These are phyloP conservation scores for Megamerina dolium DNA, from an alignment of 2,888 invertebrate species.

Conservation along the genomic window DNA sequence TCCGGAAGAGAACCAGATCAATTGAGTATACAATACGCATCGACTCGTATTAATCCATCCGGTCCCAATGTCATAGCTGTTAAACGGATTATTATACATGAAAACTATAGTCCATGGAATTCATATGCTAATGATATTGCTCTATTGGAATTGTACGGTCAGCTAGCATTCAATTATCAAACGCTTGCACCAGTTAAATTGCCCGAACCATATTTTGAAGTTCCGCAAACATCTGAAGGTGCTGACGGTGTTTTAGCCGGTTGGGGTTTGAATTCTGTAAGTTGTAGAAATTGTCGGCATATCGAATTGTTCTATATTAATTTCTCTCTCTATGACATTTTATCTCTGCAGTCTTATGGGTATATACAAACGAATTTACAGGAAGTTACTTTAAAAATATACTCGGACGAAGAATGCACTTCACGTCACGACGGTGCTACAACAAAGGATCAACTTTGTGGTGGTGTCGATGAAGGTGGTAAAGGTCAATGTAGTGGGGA, in stretches of 20 bases:
- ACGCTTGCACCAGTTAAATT: conserved; percentile 33
- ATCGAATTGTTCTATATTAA: neutral
- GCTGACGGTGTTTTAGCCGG: conserved; percentile 33
- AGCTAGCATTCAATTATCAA: conserved; percentile 32
- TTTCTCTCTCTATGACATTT: neutral
- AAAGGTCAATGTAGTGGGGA: conserved; percentile 46
- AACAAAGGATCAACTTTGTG: conserved; percentile 46
- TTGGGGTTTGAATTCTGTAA: conserved; percentile 42
- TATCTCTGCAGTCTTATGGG: conserved; percentile 41
- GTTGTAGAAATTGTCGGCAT: conserved; percentile 1
- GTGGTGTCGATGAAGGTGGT: conserved; percentile 37
- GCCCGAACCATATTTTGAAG: conserved; percentile 29
- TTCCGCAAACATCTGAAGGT: conserved; percentile 28
- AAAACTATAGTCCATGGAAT: conserved; percentile 28
- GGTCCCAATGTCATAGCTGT: conserved; percentile 33
- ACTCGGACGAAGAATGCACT: conserved; percentile 43
- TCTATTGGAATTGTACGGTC: conserved; percentile 37
- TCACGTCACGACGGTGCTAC: conserved; percentile 31
- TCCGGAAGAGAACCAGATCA: conserved; percentile 8
- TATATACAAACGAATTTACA: conserved; percentile 38
- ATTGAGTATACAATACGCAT: conserved; percentile 34
- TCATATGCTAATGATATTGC: conserved; percentile 48
- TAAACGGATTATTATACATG: conserved; percentile 38
- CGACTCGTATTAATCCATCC: conserved; percentile 22
- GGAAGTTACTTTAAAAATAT: conserved; percentile 42